Base-by-base conservation (phyloP, 2,888 invertebrate species). In the Galerucella calmariensis region DNA sequence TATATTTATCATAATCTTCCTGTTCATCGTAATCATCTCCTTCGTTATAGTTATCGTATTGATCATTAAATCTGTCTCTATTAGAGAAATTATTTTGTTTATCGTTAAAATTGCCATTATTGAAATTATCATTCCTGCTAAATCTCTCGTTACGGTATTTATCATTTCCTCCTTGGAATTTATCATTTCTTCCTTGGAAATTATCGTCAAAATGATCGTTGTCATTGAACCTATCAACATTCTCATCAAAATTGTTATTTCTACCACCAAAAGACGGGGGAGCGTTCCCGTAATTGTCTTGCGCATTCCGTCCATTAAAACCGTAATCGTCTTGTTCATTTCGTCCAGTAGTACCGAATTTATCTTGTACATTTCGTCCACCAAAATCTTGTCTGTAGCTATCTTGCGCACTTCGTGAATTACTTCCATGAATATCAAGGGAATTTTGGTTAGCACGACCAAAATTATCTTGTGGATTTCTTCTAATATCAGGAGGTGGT, bases 1-100 rank as follows among this genome's bases (percentile, higher is more conserved):
- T 78, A 75, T 77, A 78, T 27, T 79, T 74, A 20, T 81, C 79
- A 44, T 79, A 79, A 65, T 79, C 75, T 27, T 48, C 48, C 48
- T 48, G 48, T 48, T 48, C 48, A 4, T 48, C 48, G 12, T 48
- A 48, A 11, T 48, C 48, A 63, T 73, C 61, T 11, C 58, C 63
- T 11, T 72, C 62, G 10, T 73, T 62, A 35, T 53, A 53, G 14
- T 61, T 48, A 61, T 53, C 35, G 3, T 71, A 71, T 24, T 27
- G 53, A 5, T 56, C 51, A 41, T 67, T 65, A 41, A 69, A 75
- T 14, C 10, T 46, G 48, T 75, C 61, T 48, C 61, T 61, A 20
- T 44, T 68, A 10, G 68, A 24, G 20, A 58, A 69, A 63, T 75
- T 72, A 51, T 66, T 65, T 14, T 56, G 58, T 62, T 58, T 63